Base-by-base conservation (phyloP, 2,797 vertebrate species). In the Crocidura indochinensis region DNA sequence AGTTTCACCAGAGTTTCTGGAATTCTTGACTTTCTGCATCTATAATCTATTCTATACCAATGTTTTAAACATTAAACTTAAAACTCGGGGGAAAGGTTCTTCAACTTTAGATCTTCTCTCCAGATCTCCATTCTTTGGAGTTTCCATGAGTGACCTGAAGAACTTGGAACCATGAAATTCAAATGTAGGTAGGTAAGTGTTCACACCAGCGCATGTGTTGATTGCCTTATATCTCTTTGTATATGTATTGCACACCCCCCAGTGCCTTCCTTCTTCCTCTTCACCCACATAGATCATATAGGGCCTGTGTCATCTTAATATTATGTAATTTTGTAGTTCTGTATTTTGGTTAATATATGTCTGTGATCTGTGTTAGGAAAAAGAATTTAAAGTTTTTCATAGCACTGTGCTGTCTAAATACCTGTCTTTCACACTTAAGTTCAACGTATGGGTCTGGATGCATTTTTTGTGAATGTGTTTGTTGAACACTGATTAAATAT, bases 91-190 rank as follows among this genome's bases (percentile, higher is more conserved):
- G 11, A 97, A 96, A 98, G 97, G 91, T 98, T 98, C 96, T 91
- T 98, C 97, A 97, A 97, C 97, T 98, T 97, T 94, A 97, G 96
- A 97, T 98, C 97, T 98, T 98, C 97, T 98, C 97, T 97, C 96
- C 95, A 98, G 97, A 98, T 98, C 97, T 96, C 97, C 97, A 97
- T 97, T 98, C 96, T 97, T 97, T 98, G 98, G 97, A 97, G 95
- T 96, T 97, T 94, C 97, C 97, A 96, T 97, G 96, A 97, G 92
- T 97, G 97, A 97, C 95, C 96, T 93, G 97, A 98, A 97, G 97
- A 97, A 96, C 97, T 97, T 93, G 97, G 96, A 98, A 97, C 96
- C 97, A 97, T 97, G 97, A 97, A 97, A 97, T 97, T 96, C 97
- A 97, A 97, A 97, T 97, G 97, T 98, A 97, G 97, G 97, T 98